A percentile compares a stretch with the other conserved stretches of the same genome.
Evolutionary conservation across 30 jellyfish, hydroid and myxozoan species (phyloP).

Genomic region (Clytia hemisphaerica): DNA sequence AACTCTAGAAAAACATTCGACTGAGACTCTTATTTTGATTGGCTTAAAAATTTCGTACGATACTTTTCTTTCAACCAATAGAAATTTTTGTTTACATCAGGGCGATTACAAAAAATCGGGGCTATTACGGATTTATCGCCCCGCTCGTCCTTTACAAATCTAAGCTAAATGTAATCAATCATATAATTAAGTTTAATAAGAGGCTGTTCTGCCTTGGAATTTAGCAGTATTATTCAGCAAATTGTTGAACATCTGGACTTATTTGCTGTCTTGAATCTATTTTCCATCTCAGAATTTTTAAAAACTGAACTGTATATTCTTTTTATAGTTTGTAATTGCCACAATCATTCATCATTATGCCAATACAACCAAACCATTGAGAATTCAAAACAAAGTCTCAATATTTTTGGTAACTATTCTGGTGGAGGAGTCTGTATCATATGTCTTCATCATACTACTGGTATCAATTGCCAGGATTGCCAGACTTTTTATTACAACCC

Average conservation of each 20-base stretch:
- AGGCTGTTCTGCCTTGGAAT: background rate
- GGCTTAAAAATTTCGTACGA: too few species aligned
- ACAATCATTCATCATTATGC: conserved; percentile 52
- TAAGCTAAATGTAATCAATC: background rate
- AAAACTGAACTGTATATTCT: background rate
- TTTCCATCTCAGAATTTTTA: background rate
- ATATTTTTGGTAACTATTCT: conserved; percentile 39
- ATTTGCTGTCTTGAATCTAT: background rate
- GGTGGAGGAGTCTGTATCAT: conserved; percentile 89
- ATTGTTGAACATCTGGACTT: background rate
- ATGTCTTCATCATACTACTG: conserved; percentile 21
- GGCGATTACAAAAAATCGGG: too few species aligned
- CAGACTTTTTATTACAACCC: background rate
- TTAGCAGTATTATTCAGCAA: too few species aligned
- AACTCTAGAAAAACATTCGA: too few species aligned
- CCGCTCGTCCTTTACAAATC: too few species aligned
- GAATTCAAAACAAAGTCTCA: conserved; percentile 32
- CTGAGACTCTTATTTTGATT: too few species aligned
- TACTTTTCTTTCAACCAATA: too few species aligned
- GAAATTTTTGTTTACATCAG: too few species aligned
- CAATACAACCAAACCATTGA: conserved; percentile 75
- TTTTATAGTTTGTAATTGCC: conserved; percentile 86
- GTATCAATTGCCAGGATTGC: conserved; percentile 59
- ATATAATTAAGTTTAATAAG: background rate
- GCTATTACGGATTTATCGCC: too few species aligned